A percentile compares a stretch with the other conserved stretches of the same genome.
These are phyloP conservation scores for Chlamydotis undulata DNA, from an alignment of 2,113 vertebrate species.

Conservation along the genomic window DNA sequence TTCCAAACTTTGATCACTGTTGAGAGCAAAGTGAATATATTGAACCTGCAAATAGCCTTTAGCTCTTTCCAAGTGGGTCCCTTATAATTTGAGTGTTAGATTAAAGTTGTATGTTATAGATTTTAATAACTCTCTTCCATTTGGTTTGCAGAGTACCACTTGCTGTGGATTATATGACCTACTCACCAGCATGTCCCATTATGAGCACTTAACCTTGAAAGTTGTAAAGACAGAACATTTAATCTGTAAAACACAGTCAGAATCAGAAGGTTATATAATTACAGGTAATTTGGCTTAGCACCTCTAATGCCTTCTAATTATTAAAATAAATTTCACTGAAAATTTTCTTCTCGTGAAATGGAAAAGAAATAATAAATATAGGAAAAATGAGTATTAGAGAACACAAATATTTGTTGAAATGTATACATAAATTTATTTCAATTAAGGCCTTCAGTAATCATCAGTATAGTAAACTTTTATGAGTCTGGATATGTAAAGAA, in stretches of 20 bases:
- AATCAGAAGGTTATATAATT: slow-evolving; percentile 68
- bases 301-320: slow-evolving; percentile 51
- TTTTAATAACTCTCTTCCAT: slow-evolving; percentile 62
- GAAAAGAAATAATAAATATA: slow-evolving; percentile 16
- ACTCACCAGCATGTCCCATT: slow-evolving; percentile 42
- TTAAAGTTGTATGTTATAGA: slow-evolving; percentile 50
- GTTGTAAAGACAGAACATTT: slow-evolving; percentile 67
- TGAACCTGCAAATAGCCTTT: slow-evolving; percentile 65
- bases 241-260: slow-evolving; percentile 72
- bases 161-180: slow-evolving; percentile 41
- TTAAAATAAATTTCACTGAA: slow-evolving; percentile 57
- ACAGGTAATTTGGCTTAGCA: slow-evolving; percentile 55
- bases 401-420: not conserved
- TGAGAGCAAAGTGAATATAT: slow-evolving; percentile 52
- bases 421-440: not conserved
- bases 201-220: slow-evolving; percentile 62
- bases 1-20: slow-evolving; percentile 58
- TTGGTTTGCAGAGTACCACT: not conserved
- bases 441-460: not conserved
- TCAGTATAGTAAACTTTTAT: not conserved
- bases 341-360: not conserved
- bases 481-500: not conserved
- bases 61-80: slow-evolving; percentile 46
- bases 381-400: not conserved
- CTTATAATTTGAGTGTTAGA: slow-evolving; percentile 57